phyloP scores from a whole-genome alignment of 1,140 invertebrate species.

The Drosophila gunungcola region DNA sequence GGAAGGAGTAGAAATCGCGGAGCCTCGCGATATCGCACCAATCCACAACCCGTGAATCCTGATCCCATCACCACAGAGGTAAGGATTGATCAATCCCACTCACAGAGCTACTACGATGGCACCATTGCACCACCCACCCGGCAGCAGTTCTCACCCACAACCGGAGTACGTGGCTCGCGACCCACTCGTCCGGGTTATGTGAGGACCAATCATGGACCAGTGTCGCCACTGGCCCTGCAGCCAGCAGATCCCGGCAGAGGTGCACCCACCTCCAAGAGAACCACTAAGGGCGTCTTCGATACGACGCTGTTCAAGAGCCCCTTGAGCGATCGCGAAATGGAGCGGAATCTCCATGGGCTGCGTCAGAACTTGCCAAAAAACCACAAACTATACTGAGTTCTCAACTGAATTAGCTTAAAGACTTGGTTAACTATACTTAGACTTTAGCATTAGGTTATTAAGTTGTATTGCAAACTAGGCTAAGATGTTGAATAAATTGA shows the following conservation, averaged over 20 bases:
- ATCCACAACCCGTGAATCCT: slow-evolving; percentile 12
- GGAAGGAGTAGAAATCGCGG: slow-evolving; percentile 17
- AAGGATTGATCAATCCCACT: slow-evolving; percentile 72
- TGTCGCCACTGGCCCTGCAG: slow-evolving; percentile 36
- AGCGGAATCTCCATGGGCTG: slow-evolving; percentile 43
- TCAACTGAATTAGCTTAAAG: slow-evolving; percentile 13
- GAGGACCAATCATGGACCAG: slow-evolving; percentile 6
- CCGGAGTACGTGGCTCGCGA: slow-evolving; percentile 26
- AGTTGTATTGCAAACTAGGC: slow-evolving; percentile 7
- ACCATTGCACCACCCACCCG: slow-evolving; percentile 63
- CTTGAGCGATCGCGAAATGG: slow-evolving; percentile 57
- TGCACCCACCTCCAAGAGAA: slow-evolving; percentile 46
- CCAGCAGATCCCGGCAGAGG: slow-evolving; percentile 22
- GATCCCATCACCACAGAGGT: slow-evolving; percentile 46
- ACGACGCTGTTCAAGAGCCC: slow-evolving; percentile 80
- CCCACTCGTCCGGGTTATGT: slow-evolving; percentile 38
- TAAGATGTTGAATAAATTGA: slow-evolving; percentile 30
- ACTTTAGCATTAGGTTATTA: slow-evolving; percentile 5
- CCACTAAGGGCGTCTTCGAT: slow-evolving; percentile 78
- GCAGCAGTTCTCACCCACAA: slow-evolving; percentile 33
- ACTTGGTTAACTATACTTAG: slow-evolving; percentile 40
- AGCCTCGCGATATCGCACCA: slow-evolving; percentile 52
- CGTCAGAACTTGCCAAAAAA: slow-evolving; percentile 81
- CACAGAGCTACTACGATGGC: slow-evolving; percentile 78
- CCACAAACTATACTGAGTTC: slow-evolving; percentile 73